Evolutionary conservation across 1,140 invertebrate species (phyloP), one percentile per base, ranked within the genome.

Genomic region (Pseudobourletiella spinata): DNA sequence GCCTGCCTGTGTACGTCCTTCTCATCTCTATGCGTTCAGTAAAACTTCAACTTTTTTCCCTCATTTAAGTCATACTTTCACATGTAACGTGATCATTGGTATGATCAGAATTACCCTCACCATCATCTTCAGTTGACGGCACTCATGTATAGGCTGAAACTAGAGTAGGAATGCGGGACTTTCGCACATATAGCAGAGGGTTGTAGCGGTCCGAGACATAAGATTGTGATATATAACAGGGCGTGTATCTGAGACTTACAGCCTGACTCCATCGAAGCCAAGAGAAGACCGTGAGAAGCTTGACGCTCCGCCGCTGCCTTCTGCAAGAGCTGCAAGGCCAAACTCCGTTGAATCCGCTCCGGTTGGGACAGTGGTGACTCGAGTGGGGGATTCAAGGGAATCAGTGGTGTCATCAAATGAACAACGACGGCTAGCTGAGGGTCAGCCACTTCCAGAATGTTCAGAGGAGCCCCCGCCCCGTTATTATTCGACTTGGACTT

Each of bases 201-300:
- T n/a, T n/a, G n/a, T n/a, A n/a, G n/a, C n/a, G n/a, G n/a, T n/a
- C n/a, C n/a, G n/a, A n/a, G n/a, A n/a, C n/a, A n/a, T n/a, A n/a
- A n/a, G n/a, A n/a, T n/a, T n/a, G n/a, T n/a, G n/a, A n/a, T n/a
- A n/a, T n/a, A n/a, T n/a, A n/a, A n/a, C n/a, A n/a, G n/a, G n/a
- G n/a, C n/a, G n/a, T n/a, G 32, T 39, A 60, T 51, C 20, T 2
- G 46, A 15, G 2, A 71, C 73, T 77, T 77, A 88, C 86, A 81
- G 74, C 87, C 87, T 73, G 85, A 85, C 72, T 93, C 89, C 83
- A 92, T 88, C 72, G 91, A 92, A 28, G 87, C 85, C 28, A 93
- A 75, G 6, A 93, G 77, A 82, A 92, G 89, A 65, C 89, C 81
- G 67, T 89, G 81, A 44, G 86, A 76, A 48, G 88, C 81, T 4